These are phyloP conservation scores for Sisyra nigra DNA, from an alignment of 2,888 invertebrate species.

Conservation along the genomic window DNA sequence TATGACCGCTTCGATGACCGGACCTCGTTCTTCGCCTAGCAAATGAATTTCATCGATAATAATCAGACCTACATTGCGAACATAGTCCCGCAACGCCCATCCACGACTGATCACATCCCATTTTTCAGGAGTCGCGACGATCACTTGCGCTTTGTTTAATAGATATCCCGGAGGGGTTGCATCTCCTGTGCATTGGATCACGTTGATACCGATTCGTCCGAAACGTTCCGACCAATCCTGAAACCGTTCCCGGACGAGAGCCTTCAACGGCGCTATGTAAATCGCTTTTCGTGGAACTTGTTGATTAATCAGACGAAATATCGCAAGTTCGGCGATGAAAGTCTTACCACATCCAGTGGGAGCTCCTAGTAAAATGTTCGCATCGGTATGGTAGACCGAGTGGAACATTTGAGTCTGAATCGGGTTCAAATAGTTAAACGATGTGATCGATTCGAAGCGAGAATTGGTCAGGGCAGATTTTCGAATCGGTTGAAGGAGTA, in stretches of 20 bases:
- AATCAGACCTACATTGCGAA: conserved; percentile 76
- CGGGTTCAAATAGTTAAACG: conserved; percentile 92
- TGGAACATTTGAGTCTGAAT: conserved; percentile 98
- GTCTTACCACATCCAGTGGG: conserved; percentile 97
- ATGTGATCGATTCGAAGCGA: conserved; percentile 65
- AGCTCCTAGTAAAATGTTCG: conserved; percentile 85
- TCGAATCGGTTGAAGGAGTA: conserved; percentile 83
- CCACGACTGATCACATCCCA: conserved; percentile 99
- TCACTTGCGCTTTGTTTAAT: conserved; percentile 73
- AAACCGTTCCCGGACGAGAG: conserved; percentile 89
- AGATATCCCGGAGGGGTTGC: conserved; percentile 74
- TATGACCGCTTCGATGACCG: conserved; percentile 92
- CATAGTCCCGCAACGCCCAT: conserved; percentile 95
- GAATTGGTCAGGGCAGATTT: conserved; percentile 64
- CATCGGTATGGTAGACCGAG: conserved; percentile 85
- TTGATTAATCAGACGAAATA: conserved; percentile 76
- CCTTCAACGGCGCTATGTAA: conserved; percentile 97
- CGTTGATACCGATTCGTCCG: conserved; percentile 57
- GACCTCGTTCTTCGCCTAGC: conserved; percentile 78
- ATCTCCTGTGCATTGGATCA: conserved; percentile 93
- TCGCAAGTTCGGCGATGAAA: conserved; percentile 93
- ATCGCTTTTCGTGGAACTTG: conserved; percentile 75
- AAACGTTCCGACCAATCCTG: conserved; percentile 85
- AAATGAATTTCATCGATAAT: conserved; percentile 98
- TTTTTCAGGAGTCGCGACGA: conserved; percentile 98